Evolutionary conservation across 2,113 vertebrate species (phyloP).

Genomic region (Alouatta palliata): DNA sequence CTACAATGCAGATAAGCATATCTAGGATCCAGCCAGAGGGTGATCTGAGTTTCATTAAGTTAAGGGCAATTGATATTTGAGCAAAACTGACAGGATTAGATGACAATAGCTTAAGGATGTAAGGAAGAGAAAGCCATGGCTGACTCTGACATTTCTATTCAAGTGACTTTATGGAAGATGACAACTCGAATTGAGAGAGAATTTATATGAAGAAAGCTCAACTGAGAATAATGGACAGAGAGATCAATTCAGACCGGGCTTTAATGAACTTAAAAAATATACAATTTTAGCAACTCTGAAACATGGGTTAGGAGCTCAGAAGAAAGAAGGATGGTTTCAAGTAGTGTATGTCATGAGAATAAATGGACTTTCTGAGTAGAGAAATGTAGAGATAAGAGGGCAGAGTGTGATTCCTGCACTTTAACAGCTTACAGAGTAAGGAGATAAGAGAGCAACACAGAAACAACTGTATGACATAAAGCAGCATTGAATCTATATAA

Average conservation of each 20-base stretch:
- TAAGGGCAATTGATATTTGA: neutral
- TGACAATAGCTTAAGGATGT: neutral
- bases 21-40: neutral
- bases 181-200: neutral
- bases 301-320: neutral
- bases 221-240: accelerated
- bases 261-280: neutral
- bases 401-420: neutral
- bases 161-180: neutral
- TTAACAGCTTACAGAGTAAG: neutral
- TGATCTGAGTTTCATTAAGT: neutral
- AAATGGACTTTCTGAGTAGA: neutral
- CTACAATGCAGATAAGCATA: neutral
- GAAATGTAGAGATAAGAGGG: neutral
- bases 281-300: neutral
- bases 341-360: neutral
- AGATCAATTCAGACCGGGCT: neutral
- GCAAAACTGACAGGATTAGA: neutral
- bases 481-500: neutral
- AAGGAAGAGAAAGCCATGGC: neutral
- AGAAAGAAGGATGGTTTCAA: neutral
- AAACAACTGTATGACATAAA: neutral
- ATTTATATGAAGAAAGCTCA: neutral
- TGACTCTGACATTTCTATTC: neutral
- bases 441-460: neutral